A percentile compares a stretch with the other conserved stretches of the same genome.
Conservation (phyloP, 2,113 vertebrate species). For the Onychostruthus taczanowskii region DNA sequence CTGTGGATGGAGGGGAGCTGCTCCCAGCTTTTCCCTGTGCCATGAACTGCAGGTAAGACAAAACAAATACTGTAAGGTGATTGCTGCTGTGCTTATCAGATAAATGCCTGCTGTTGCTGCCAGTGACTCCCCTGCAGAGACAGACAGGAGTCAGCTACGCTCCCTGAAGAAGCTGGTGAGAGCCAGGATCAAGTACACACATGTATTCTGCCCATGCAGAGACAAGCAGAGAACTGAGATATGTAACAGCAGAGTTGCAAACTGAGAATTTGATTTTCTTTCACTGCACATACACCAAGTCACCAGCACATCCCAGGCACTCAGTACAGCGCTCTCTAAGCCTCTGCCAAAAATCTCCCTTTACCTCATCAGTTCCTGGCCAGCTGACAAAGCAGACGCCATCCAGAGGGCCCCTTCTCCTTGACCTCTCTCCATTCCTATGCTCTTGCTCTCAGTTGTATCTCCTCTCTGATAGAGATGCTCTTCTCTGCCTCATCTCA, state of each 20-base stretch:
- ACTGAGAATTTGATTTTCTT: neutral
- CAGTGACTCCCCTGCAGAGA: neutral
- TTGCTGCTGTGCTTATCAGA: neutral
- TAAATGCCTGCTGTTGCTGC: neutral
- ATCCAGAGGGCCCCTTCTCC: neutral
- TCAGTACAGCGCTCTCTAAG: neutral
- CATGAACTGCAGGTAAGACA: conserved; percentile 84
- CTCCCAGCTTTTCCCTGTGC: conserved; percentile 85
- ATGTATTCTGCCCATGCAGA: neutral
- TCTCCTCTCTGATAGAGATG: neutral
- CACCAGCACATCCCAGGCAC: neutral
- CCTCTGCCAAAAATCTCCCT: conserved; percentile 2
- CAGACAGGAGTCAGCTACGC: rapidly evolving
- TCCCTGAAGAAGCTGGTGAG: neutral
- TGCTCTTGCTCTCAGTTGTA: neutral
- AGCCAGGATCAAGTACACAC: neutral
- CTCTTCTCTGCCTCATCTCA: neutral
- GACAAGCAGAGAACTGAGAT: neutral
- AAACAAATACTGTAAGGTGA: neutral
- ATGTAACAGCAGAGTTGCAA: neutral
- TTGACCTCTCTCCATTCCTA: neutral
- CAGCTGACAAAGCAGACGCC: neutral
- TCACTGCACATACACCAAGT: neutral
- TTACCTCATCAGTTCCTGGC: conserved; percentile 42
- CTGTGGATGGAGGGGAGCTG: conserved; percentile 75